Base-by-base conservation (phyloP, 2,797 vertebrate species). In the Anas flavirostris region DNA sequence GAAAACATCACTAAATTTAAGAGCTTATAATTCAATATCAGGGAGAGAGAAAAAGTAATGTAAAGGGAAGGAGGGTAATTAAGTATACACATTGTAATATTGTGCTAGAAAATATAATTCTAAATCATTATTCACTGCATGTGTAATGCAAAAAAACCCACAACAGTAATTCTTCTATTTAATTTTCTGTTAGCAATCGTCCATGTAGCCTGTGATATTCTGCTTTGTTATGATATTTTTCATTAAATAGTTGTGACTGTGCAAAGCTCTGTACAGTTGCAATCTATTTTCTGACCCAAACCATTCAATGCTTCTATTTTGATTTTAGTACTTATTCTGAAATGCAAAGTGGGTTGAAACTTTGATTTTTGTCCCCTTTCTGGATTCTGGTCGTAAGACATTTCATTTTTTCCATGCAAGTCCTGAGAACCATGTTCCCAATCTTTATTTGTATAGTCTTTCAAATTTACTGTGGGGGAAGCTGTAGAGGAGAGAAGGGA, bases 301-400 rank as follows among this genome's bases (percentile, higher is more conserved):
- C 48, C 48, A 48, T 48, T 48, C 23, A 25, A 25, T 48, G 12
- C 7, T 48, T 86, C 74, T 82, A 4, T 78, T 90, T 83, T 55
- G 74, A 55, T 78, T 83, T 83, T 70, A 73, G 66, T 81, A 28
- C n/a, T 86, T 88, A 22, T 44, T 88, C 63, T 81, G 62, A 94
- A 92, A 52, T 39, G 66, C 67, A 39, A 55, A 85, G 62, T 67
- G 31, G 8, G 8, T 33, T 76, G 69, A 75, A 86, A 69, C 67
- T 94, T 93, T 82, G 59, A 69, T 90, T 77, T 92, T 52, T 79
- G 59, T 70, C 75, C 72, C 26, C 35, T 86, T 88, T n/a, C 84
- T 76, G 83, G 52, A 84, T 59, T 94, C 63, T 94, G 52, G 18
- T 93, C 55, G 86, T 79, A 59, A 69, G 68, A 75, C 21, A 5